Conservation (phyloP, 2,113 vertebrate species). For the Cinclus cinclus region DNA sequence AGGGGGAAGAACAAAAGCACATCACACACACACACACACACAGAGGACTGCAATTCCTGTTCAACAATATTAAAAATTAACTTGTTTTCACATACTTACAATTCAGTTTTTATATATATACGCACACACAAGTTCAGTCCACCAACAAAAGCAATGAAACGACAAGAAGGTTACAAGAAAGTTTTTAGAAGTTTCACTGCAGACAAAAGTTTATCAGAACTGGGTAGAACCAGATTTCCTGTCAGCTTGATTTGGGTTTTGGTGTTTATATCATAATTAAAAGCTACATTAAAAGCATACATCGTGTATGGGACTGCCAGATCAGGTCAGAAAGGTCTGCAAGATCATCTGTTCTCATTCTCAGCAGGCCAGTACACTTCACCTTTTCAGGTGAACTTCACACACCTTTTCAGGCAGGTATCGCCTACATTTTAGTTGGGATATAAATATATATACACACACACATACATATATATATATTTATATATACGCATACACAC, state of each 20-base stretch:
- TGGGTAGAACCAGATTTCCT: not conserved
- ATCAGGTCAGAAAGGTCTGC: not conserved
- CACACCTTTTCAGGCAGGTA: not conserved
- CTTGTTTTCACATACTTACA: not conserved
- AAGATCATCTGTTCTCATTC: not conserved
- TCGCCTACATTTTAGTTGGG: not conserved
- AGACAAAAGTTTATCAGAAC: not conserved
- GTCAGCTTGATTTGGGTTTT: not conserved
- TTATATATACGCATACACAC: accelerated
- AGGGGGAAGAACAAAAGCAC: not conserved
- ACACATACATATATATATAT: accelerated
- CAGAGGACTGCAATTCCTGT: not conserved
- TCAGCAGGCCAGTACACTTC: not conserved
- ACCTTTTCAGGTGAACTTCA: too few relatives aligned
- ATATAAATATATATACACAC: not conserved
- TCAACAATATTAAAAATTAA: not conserved
- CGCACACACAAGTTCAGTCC: not conserved
- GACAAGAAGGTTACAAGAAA: not conserved
- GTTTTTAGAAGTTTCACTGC: not conserved
- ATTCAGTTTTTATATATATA: not conserved
- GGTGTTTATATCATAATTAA: not conserved
- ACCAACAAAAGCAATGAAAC: not conserved
- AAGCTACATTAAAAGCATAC: not conserved
- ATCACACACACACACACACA: not conserved
- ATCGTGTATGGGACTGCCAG: not conserved